Conservation (phyloP, 1,140 invertebrate species). For the Pseudomyrmex concolor region DNA sequence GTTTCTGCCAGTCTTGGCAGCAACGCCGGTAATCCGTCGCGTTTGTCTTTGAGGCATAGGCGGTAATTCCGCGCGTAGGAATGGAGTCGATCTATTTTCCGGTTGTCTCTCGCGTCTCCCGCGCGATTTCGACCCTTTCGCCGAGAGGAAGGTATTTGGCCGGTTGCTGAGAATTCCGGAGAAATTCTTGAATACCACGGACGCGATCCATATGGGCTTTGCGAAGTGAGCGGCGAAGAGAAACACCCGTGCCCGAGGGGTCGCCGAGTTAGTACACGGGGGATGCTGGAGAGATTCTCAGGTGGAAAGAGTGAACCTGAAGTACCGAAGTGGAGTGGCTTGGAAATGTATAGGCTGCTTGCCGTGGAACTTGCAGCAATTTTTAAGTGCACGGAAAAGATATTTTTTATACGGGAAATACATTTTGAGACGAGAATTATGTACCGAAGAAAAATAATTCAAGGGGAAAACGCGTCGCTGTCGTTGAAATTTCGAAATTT, state of each 20-base stretch:
- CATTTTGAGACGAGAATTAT: constrained; percentile 33
- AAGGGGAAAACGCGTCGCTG: background rate
- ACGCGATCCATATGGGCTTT: constrained; percentile 44
- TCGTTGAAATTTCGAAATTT: constrained; percentile 17
- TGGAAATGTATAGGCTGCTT: constrained; percentile 61
- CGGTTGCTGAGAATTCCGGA: constrained; percentile 43
- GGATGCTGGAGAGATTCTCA: constrained; percentile 55
- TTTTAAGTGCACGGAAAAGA: constrained; percentile 40
- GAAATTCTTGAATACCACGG: constrained; percentile 51
- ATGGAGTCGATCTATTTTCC: constrained; percentile 64
- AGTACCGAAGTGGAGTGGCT: constrained; percentile 52
- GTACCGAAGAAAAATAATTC: background rate
- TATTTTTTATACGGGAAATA: constrained; percentile 48
- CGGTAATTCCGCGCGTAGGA: constrained; percentile 18
- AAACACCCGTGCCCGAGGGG: constrained; percentile 13
- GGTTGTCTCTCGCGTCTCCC: constrained; percentile 51
- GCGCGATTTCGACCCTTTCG: constrained; percentile 50
- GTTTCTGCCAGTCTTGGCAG: constrained; percentile 11
- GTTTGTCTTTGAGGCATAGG: constrained; percentile 55
- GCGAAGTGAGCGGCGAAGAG: constrained; percentile 22
- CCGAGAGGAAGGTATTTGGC: constrained; percentile 11
- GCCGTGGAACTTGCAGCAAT: constrained; percentile 41
- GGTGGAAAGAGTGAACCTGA: constrained; percentile 54
- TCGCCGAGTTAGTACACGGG: constrained; percentile 5
- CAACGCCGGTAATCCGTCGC: constrained; percentile 54